These are phyloP conservation scores for Phrixothrix hirtus DNA, from an alignment of 2,888 invertebrate species.

Conservation along the genomic window DNA sequence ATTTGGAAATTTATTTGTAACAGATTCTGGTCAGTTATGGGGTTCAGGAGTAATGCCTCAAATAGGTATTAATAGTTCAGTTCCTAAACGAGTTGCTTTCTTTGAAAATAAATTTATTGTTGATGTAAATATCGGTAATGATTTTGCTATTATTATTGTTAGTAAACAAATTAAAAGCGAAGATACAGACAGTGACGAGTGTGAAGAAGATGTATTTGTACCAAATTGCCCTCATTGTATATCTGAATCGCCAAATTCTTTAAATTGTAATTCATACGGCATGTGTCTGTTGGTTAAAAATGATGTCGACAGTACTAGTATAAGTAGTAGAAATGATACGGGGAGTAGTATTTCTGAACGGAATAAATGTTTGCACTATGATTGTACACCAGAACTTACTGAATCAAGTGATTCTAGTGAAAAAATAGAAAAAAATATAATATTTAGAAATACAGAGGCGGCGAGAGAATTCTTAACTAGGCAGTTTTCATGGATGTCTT, in stretches of 20 bases:
- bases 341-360: slow-evolving; percentile 37
- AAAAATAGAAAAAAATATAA: slow-evolving; percentile 60
- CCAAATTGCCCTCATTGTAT: slow-evolving; percentile 69
- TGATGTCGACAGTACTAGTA: slow-evolving; percentile 47
- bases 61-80: slow-evolving; percentile 63
- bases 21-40: slow-evolving; percentile 71
- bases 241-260: slow-evolving; percentile 63
- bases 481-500: slow-evolving; percentile 75
- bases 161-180: slow-evolving; percentile 58
- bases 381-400: slow-evolving; percentile 13
- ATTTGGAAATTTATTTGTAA: slow-evolving; percentile 67
- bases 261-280: slow-evolving; percentile 68
- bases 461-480: slow-evolving; percentile 75
- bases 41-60: slow-evolving; percentile 71
- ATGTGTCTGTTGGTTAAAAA: slow-evolving; percentile 61
- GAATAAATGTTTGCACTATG: slow-evolving; percentile 40
- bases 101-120: slow-evolving; percentile 71
- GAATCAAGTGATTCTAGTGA: slow-evolving; percentile 33
- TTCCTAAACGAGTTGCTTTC: slow-evolving; percentile 68
- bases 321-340: slow-evolving; percentile 45
- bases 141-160: slow-evolving; percentile 76
- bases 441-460: slow-evolving; percentile 78
- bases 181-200: slow-evolving; percentile 64
- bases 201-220: slow-evolving; percentile 67
- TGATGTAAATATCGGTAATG: slow-evolving; percentile 73